phyloP scores from a whole-genome alignment of 2,113 vertebrate species.

The Narcine bancroftii region DNA sequence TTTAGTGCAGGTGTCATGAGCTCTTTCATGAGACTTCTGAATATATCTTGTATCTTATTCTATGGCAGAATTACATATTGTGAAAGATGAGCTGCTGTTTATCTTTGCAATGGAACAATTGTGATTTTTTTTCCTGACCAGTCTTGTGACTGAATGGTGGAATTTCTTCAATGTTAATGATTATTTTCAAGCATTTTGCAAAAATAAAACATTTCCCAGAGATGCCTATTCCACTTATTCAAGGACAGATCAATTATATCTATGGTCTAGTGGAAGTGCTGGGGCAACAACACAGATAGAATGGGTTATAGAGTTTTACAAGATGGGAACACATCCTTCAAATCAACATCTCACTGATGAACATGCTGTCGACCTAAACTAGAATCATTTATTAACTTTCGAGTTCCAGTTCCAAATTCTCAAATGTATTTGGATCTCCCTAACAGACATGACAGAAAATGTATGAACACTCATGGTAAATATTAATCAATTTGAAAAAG shows the following conservation, averaged over 20 bases:
- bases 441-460: neutral
- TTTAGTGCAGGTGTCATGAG: conserved; percentile 16
- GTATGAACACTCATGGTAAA: neutral
- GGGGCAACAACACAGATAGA: neutral
- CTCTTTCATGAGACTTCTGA: neutral
- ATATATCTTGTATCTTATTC: neutral
- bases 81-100: neutral
- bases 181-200: conserved; percentile 3
- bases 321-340: too few relatives aligned
- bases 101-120: conserved; percentile 15
- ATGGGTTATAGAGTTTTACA: too few relatives aligned
- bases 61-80: neutral
- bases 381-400: too few relatives aligned
- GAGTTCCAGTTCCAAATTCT: neutral
- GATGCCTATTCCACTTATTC: neutral
- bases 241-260: conserved; percentile 25
- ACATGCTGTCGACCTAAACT: too few relatives aligned
- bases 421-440: neutral
- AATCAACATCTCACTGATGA: too few relatives aligned
- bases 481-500: neutral
- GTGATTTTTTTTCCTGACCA: neutral
- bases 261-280: neutral
- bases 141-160: neutral
- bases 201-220: neutral
- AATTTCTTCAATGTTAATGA: neutral